Evolutionary conservation across 2,797 vertebrate genomes (phyloP), one percentile per base, ranked within the genome.

Genomic region (Enoplosus armatus): DNA sequence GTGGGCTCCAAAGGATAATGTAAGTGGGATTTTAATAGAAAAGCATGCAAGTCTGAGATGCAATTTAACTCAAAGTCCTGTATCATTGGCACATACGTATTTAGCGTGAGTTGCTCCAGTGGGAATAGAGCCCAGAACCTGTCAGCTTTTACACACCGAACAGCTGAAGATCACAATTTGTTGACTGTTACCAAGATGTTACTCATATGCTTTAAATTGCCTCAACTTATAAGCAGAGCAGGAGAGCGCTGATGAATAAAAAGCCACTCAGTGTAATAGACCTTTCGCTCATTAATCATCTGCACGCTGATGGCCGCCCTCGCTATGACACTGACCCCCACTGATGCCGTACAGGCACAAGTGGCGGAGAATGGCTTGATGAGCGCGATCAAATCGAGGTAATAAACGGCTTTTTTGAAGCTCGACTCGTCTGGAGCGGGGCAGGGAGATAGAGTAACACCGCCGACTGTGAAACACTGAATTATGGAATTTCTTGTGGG

Each of bases 61-160:
- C 50, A 74, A 27, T 83, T 86, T 54, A 60, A 64, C 26, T 72
- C 58, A 43, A 72, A 71, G 82, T 65, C 20, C 41, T 60, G 63
- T 35, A 41, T 83, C 80, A 84, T 41, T 50, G 71, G 76, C 29
- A 24, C 47, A 66, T 26, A 58, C 51, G 15, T 58, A 48, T 82
- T 83, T 67, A 78, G 50, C 65, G 60, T 24, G 22, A 70, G 70
- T 70, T 84, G 61, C 75, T 73, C 72, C 63, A 27, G 62, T 71
- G 67, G 88, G 85, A 84, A 72, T 16, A 53, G 22, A 78, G 69
- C 75, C 81, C 67, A 77, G 83, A 72, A 70, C 45, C 63, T 72
- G 82, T 77, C 84, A 29, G 72, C 37, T 55, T 78, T 64, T 62
- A 64, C 41, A 20, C 27, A 2, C 14, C 5, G 26, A 71, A 39